Evolutionary conservation across 2,113 vertebrate genomes (phyloP).

Genomic region (Petaurus breviceps): DNA sequence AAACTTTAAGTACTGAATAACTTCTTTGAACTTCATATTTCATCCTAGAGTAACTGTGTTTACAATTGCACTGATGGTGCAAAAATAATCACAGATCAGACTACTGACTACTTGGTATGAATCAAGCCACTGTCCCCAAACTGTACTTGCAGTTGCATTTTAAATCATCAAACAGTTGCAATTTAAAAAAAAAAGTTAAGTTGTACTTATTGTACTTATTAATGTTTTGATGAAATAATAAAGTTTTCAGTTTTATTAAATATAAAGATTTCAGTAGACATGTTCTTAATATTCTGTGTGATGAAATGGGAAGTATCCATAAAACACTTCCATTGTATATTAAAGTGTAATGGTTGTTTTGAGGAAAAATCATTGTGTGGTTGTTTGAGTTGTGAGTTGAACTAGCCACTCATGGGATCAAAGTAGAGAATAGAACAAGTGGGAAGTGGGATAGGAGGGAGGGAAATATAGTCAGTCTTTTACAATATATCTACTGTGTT

Average conservation of each 20-base stretch:
- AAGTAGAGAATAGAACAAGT: too few species aligned
- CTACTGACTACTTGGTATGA: background rate
- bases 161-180: background rate
- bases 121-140: background rate
- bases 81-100: background rate
- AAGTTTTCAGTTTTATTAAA: background rate
- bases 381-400: background rate
- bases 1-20: background rate
- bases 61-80: background rate
- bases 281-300: background rate
- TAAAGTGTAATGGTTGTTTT: background rate
- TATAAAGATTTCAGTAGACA: background rate
- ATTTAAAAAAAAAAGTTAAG: background rate
- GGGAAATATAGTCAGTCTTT: too few species aligned
- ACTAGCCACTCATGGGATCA: too few species aligned
- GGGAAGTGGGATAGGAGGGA: too few species aligned
- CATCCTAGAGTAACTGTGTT: background rate
- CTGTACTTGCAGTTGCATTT: background rate
- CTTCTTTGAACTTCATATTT: background rate
- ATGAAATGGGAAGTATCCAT: background rate
- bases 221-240: background rate
- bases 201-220: too few species aligned
- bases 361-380: background rate
- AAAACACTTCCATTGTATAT: background rate
- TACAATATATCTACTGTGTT: too few species aligned